These are phyloP conservation scores for Aromia moschata DNA, from an alignment of 2,888 invertebrate genomes.

Conservation along the genomic window DNA sequence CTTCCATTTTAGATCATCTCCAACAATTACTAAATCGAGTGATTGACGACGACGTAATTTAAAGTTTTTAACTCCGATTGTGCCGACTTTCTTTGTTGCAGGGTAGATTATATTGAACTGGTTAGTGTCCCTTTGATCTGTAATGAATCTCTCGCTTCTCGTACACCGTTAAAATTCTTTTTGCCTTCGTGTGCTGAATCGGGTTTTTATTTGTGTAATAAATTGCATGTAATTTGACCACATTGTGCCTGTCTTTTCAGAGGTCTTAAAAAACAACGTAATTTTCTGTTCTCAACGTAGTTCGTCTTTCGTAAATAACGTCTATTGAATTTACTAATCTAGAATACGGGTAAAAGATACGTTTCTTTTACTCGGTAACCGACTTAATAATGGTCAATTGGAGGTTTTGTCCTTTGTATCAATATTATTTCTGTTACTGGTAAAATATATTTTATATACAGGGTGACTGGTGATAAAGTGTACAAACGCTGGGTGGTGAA, in stretches of 20 bases:
- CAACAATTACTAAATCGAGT: slow-evolving; percentile 17
- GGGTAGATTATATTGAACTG: slow-evolving; percentile 16
- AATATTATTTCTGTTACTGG: too few species aligned
- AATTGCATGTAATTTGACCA: slow-evolving; percentile 1
- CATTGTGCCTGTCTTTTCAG: slow-evolving; percentile 2
- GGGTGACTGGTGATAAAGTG: too few species aligned
- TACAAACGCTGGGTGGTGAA: too few species aligned
- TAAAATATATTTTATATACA: too few species aligned
- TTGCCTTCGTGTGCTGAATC: slow-evolving; percentile 2
- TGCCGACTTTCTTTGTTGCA: slow-evolving; percentile 10
- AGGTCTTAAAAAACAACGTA: slow-evolving; percentile 2
- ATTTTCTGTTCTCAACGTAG: too few species aligned
- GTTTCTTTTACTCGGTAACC: too few species aligned
- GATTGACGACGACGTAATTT: slow-evolving; percentile 7
- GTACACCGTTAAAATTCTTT: slow-evolving; percentile 5
- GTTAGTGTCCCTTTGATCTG: slow-evolving; percentile 21
- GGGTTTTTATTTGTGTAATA: slow-evolving; percentile 12
- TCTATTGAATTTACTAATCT: too few species aligned
- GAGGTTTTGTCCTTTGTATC: too few species aligned
- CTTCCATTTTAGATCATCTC: slow-evolving; percentile 2
- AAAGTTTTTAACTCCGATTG: slow-evolving; percentile 24
- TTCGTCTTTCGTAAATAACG: too few species aligned
- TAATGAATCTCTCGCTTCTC: slow-evolving; percentile 14
- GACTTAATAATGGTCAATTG: too few species aligned
- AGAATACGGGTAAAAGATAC: too few species aligned